Base-by-base conservation (phyloP, 2,888 invertebrate genomes). In the Nephrocerus scutellatus region DNA sequence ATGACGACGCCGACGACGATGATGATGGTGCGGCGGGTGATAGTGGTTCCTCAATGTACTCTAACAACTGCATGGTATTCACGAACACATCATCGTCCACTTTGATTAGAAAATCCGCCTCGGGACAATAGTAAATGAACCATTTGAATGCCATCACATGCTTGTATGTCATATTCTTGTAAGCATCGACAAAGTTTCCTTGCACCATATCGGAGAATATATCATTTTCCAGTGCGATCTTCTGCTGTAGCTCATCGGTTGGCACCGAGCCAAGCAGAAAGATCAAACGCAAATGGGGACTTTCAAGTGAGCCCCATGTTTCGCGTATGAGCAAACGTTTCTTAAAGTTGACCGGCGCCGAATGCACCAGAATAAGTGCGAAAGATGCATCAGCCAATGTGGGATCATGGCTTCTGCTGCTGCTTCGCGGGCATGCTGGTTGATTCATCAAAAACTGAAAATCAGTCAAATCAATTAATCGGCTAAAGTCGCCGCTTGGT, bases 71-170 rank as follows among this genome's bases (percentile, higher is more conserved):
- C 20, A 76, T 74, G 16, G 79, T 75, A 60, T 86, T 82, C 12
- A 86, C 79, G 50, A 83, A 78, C 43, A 84, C 75, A 65, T 86
- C 86, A 57, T 86, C 86, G 58, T 86, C 86, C 40, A 80, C 76
- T 63, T 86, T 86, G 37, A 86, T 67, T 36, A 86, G 60, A 53
- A 76, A 78, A 51, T 75, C 79, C 2, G 82, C 84, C 23, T 71
- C 68, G 0, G 76, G 72, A 60, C 88, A 88, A 54, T 80, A 75
- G 52, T 78, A 79, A 2, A 74, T 68, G 14, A 80, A 77, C 81
- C 87, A 88, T 57, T 86, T 85, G 29, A 88, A 70, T 0, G 80
- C 82, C 77, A 85, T 85, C 6, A 83, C 79, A 61, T 88, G 86
- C 57, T 89, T 89, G 54, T 87, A 82, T 0, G 88, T 88, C 67